Conservation (phyloP, 2,797 vertebrate genomes). For the Chrysocyon brachyurus region DNA sequence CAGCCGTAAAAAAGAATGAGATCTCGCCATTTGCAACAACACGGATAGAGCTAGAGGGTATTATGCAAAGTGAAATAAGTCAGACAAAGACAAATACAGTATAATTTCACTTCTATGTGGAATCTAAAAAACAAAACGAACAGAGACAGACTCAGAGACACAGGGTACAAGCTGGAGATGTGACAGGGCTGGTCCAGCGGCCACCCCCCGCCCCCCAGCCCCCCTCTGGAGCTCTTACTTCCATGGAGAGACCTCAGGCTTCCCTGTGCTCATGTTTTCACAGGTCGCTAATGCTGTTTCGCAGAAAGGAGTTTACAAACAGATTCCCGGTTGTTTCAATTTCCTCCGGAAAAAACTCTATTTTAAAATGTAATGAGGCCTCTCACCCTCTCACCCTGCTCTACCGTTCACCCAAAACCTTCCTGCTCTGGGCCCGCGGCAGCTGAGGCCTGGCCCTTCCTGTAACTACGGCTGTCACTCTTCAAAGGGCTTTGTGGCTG, state of each 20-base stretch:
- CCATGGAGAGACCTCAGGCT: neutral
- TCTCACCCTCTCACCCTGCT: neutral
- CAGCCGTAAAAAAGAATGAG: neutral
- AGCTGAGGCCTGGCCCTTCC: neutral
- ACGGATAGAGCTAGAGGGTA: neutral
- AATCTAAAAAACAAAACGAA: neutral
- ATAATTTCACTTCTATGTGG: neutral
- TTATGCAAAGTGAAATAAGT: neutral
- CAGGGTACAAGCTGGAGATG: neutral
- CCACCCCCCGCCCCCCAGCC: rapidly evolving
- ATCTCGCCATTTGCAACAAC: neutral
- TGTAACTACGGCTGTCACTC: rapidly evolving
- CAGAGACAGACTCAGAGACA: neutral
- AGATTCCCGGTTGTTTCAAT: constrained; percentile 97
- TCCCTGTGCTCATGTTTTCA: constrained; percentile 19
- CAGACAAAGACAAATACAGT: neutral
- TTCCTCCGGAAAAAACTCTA: constrained; percentile 96
- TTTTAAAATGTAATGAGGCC: constrained; percentile 86
- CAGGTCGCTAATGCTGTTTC: constrained; percentile 95
- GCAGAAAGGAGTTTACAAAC: constrained; percentile 94
- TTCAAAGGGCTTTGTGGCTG: neutral
- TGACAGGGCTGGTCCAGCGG: neutral
- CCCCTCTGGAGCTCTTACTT: neutral
- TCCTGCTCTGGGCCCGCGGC: neutral
- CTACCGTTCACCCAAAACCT: neutral